Evolutionary conservation across 2,113 vertebrate genomes (phyloP).

Genomic region (Phoenicopterus ruber): DNA sequence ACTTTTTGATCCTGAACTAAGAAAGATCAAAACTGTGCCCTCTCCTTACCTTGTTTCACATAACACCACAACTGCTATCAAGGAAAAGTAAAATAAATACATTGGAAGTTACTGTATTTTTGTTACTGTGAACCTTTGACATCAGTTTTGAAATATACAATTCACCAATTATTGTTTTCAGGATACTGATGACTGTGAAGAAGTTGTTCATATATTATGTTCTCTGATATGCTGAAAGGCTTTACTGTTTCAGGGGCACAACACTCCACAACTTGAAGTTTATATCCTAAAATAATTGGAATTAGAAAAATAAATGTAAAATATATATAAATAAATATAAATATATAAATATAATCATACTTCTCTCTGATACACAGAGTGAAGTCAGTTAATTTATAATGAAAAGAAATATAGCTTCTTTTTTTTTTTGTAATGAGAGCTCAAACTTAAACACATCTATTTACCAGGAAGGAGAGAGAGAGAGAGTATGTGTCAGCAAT

Average conservation of each 20-base stretch:
- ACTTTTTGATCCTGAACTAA: background rate
- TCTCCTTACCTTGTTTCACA: background rate
- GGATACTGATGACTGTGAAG: background rate
- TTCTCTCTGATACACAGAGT: background rate
- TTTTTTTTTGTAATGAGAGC: background rate
- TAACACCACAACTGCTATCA: background rate
- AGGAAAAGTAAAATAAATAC: background rate
- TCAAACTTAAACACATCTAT: background rate
- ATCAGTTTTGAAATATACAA: background rate
- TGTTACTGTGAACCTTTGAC: background rate
- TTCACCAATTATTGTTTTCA: background rate
- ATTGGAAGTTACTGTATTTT: background rate
- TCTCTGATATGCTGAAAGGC: background rate
- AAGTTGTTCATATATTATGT: background rate
- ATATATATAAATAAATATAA: too few species aligned
- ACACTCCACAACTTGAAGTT: background rate
- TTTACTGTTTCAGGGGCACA: background rate
- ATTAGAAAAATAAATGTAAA: background rate
- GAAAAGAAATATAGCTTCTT: background rate
- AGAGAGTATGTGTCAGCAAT: background rate
- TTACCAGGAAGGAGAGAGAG: background rate
- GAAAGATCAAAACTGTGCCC: background rate
- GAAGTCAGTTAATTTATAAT: background rate
- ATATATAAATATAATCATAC: background rate
- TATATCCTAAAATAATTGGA: background rate